A percentile compares a stretch with the other conserved stretches of the same genome.
phyloP scores from a whole-genome alignment of 2,888 invertebrate species.

The Temnothorax ravouxi region DNA sequence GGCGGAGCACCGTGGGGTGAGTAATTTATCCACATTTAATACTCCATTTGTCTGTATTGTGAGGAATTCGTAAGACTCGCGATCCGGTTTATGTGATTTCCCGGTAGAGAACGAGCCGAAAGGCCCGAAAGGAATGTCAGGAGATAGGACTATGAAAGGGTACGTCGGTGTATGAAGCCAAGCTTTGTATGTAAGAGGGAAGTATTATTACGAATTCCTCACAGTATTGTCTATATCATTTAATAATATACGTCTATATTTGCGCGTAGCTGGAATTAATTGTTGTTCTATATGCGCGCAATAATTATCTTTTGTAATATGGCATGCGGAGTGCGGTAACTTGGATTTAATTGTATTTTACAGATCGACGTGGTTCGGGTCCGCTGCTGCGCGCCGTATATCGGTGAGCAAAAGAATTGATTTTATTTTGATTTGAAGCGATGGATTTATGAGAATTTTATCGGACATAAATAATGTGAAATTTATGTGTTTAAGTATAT shows the following conservation, averaged over 20 bases:
- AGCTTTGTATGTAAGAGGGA: no score
- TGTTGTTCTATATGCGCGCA: neutral
- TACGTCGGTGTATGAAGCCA: no score
- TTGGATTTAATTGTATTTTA: conserved; percentile 17
- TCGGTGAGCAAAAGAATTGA: neutral
- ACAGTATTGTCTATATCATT: neutral
- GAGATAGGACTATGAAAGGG: no score
- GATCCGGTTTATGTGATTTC: no score
- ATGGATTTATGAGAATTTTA: neutral
- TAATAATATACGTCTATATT: conserved; percentile 1
- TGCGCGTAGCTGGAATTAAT: neutral
- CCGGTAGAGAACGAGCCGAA: no score
- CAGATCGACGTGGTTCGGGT: neutral
- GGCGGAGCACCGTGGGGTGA: neutral
- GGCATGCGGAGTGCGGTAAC: neutral
- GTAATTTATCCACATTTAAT: conserved; percentile 1
- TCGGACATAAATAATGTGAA: neutral
- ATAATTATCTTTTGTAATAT: conserved; percentile 14
- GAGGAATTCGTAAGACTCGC: no score
- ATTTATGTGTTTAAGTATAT: neutral
- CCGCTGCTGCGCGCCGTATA: neutral
- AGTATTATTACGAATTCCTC: no score
- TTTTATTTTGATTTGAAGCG: neutral
- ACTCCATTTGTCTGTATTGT: neutral
- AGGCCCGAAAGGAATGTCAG: no score